Conservation (phyloP, 23 tunicate genomes). For the Pegea sp. region DNA sequence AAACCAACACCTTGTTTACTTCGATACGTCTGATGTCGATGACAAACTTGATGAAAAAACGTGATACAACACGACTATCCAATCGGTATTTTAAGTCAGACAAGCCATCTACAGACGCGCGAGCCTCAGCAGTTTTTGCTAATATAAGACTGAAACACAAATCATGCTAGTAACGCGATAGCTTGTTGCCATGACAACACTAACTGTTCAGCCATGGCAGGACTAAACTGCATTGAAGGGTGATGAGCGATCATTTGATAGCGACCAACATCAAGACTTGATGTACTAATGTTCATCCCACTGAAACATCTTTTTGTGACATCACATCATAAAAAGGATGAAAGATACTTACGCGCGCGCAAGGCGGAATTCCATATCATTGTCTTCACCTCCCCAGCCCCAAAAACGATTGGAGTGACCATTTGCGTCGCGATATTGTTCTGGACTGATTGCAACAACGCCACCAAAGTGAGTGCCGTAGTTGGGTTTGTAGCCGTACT, state of each 20-base stretch:
- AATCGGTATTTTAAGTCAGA: constrained; percentile 40
- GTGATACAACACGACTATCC: constrained; percentile 1
- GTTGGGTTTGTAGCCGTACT: constrained; percentile 64
- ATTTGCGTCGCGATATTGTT: constrained; percentile 55
- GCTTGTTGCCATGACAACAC: not conserved
- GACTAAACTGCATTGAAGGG: not conserved
- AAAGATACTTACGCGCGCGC: constrained; percentile 10
- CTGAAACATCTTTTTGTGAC: not conserved
- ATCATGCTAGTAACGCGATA: not conserved
- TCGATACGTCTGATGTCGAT: constrained; percentile 54
- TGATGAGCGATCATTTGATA: not conserved
- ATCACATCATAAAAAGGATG: not conserved
- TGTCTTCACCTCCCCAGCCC: constrained; percentile 99
- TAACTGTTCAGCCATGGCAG: not conserved
- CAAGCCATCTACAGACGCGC: constrained; percentile 52
- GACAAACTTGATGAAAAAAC: constrained; percentile 38
- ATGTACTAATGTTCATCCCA: not conserved
- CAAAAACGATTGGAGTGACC: constrained; percentile 93
- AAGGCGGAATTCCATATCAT: constrained; percentile 82
- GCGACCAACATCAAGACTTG: not conserved
- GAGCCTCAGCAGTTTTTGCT: constrained; percentile 18
- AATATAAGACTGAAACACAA: constrained; percentile 14
- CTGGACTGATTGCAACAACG: constrained; percentile 63
- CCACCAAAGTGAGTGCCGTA: constrained; percentile 93
- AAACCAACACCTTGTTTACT: constrained; percentile 33